Conservation (phyloP, 2,113 vertebrate species). For the Acanthisitta chloris region DNA sequence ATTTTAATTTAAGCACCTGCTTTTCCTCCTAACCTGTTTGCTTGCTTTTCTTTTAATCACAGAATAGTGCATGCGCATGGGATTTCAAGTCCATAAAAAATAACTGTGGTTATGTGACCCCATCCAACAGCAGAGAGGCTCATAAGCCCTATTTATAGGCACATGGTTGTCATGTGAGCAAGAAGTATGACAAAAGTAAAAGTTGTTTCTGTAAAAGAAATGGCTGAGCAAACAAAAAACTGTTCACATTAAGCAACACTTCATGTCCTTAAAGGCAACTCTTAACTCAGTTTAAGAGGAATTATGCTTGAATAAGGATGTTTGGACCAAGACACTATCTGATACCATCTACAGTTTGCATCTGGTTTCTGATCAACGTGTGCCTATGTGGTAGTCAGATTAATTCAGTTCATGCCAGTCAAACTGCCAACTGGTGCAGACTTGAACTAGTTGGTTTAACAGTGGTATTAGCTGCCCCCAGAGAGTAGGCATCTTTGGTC, state of each 20-base stretch:
- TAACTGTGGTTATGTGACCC: not conserved
- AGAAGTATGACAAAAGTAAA: not conserved
- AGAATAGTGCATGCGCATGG: not conserved
- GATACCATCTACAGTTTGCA: not conserved
- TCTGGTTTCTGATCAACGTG: not conserved
- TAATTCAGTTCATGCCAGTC: not conserved
- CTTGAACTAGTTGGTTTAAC: not conserved
- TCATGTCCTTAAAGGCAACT: not conserved
- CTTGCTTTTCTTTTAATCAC: slow-evolving; percentile 3
- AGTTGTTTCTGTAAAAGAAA: not conserved
- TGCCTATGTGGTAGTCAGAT: not conserved
- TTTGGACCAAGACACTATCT: not conserved
- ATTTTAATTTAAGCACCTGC: slow-evolving; percentile 4
- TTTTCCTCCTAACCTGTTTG: not conserved
- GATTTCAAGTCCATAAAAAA: not conserved
- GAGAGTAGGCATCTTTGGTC: not conserved
- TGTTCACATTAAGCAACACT: not conserved
- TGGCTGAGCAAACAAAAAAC: not conserved
- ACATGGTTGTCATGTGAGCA: not conserved
- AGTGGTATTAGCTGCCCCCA: not conserved
- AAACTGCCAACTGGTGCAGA: not conserved
- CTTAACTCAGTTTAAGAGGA: not conserved
- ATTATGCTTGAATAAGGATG: not conserved
- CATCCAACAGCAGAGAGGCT: not conserved
- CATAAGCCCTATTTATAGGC: not conserved